phyloP scores from a whole-genome alignment of 2,113 vertebrate genomes.

The Antidorcas marsupialis region DNA sequence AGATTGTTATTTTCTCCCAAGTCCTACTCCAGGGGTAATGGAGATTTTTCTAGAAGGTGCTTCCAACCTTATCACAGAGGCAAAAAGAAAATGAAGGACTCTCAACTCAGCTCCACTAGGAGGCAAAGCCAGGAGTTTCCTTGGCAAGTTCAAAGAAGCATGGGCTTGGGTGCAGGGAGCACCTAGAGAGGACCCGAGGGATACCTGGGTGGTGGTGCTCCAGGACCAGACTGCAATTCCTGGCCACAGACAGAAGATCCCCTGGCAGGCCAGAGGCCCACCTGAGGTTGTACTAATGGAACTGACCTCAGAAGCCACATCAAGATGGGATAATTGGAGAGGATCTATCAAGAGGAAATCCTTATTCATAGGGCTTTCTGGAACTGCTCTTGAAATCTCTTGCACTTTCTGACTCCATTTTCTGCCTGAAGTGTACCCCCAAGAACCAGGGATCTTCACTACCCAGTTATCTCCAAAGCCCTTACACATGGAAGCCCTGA shows the following conservation, averaged over 20 bases:
- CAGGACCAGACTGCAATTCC: background rate
- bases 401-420: background rate
- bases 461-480: background rate
- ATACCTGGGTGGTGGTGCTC: background rate
- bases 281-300: rapidly evolving
- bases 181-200: background rate
- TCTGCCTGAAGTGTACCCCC: background rate
- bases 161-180: too few species aligned
- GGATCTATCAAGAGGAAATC: background rate
- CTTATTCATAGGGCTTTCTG: background rate
- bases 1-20: slow-evolving; percentile 37
- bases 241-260: background rate
- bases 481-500: rapidly evolving
- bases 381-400: background rate
- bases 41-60: slow-evolving; percentile 49
- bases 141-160: background rate
- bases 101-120: background rate
- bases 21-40: slow-evolving; percentile 44
- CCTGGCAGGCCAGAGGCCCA: background rate
- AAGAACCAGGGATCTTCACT: background rate
- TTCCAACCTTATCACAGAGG: slow-evolving; percentile 37
- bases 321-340: background rate
- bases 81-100: background rate
- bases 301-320: background rate
- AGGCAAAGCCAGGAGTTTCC: background rate